A percentile compares a stretch with the other conserved stretches of the same genome.
Evolutionary conservation across 64 coral and sea anemone species (phyloP).

Genomic region (Dendronephthya gigantea): DNA sequence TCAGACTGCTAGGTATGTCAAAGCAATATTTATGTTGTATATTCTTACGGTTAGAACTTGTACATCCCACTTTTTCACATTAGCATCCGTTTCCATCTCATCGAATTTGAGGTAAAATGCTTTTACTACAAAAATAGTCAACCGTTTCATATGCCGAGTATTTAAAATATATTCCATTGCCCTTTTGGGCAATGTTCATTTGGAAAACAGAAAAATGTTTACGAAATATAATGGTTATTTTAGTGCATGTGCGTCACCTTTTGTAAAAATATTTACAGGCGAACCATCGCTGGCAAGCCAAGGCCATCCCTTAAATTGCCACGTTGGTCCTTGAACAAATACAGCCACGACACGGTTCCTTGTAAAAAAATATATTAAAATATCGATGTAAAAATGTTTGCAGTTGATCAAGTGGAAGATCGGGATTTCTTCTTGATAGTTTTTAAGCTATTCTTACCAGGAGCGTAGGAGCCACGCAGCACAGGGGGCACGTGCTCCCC

Average conservation of each 20-base stretch:
- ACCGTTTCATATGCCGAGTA: no score
- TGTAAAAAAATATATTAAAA: not conserved
- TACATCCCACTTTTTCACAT: constrained; percentile 95
- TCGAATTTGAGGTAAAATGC: constrained; percentile 89
- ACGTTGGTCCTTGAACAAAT: constrained; percentile 92
- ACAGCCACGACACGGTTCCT: constrained; percentile 97
- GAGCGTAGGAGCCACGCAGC: no score
- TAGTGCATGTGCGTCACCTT: constrained; percentile 46
- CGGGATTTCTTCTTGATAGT: no score
- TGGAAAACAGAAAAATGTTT: not conserved
- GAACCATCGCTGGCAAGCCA: constrained; percentile 71
- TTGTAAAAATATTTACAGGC: constrained; percentile 85
- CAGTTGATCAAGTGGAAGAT: no score
- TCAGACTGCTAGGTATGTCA: no score
- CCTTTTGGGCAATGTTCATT: not conserved
- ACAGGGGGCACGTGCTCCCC: no score
- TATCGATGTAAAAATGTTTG: no score
- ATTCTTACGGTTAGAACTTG: constrained; percentile 80
- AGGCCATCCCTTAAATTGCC: constrained; percentile 99
- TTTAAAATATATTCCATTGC: no score
- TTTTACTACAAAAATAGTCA: constrained; percentile 45
- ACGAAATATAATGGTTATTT: not conserved
- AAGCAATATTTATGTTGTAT: not conserved
- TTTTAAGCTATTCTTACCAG: no score
- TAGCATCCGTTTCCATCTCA: constrained; percentile 89